Evolutionary conservation across 2,888 invertebrate species (phyloP).

Genomic region (Drosophila pegasa): DNA sequence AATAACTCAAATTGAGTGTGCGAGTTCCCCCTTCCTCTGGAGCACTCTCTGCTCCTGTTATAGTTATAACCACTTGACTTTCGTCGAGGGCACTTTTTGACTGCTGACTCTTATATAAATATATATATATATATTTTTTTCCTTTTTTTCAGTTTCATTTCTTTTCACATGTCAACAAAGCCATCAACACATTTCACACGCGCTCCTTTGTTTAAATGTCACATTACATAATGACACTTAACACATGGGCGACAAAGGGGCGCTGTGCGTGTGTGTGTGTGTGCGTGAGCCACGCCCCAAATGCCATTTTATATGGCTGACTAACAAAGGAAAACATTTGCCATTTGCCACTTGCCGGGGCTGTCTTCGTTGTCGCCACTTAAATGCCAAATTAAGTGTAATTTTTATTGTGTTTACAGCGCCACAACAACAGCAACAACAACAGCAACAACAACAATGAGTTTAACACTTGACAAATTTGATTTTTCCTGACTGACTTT

Average conservation of each 20-base stretch:
- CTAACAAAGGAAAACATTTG: slow-evolving; percentile 57
- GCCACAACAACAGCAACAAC: slow-evolving; percentile 29
- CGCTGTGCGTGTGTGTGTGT: too few species aligned
- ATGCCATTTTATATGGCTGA: slow-evolving; percentile 57
- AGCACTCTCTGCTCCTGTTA: slow-evolving; percentile 10
- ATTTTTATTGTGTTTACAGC: slow-evolving; percentile 76
- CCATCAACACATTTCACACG: slow-evolving; percentile 65
- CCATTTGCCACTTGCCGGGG: too few species aligned
- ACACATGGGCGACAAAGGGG: slow-evolving; percentile 39
- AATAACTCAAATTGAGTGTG: slow-evolving; percentile 49
- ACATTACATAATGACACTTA: slow-evolving; percentile 78
- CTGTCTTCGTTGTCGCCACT: slow-evolving; percentile 62
- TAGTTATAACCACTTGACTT: slow-evolving; percentile 71
- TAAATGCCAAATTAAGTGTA: slow-evolving; percentile 79
- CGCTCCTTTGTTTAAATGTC: slow-evolving; percentile 74
- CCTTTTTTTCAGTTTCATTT: slow-evolving; percentile 52
- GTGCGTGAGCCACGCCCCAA: slow-evolving; percentile 25
- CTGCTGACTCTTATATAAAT: background rate
- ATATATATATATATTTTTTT: background rate
- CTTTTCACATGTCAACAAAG: slow-evolving; percentile 72
- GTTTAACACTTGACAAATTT: slow-evolving; percentile 69
- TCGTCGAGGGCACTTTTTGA: slow-evolving; percentile 24
- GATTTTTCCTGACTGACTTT: slow-evolving; percentile 65
- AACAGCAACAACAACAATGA: slow-evolving; percentile 20
- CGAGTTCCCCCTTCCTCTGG: background rate